phyloP scores from a whole-genome alignment of 1,140 invertebrate genomes.

The Aphelenchoides besseyi region DNA sequence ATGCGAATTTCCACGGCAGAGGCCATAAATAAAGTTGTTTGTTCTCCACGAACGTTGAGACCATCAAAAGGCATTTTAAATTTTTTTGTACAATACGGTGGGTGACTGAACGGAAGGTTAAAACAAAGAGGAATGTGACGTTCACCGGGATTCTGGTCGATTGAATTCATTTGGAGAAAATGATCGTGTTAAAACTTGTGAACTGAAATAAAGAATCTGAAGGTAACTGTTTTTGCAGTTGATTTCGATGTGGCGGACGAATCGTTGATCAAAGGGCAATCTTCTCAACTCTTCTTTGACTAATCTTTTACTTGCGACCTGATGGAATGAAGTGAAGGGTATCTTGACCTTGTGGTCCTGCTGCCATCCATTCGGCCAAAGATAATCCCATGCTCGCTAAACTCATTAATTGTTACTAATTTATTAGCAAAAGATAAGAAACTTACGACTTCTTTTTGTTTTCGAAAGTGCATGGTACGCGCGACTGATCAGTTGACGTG shows the following conservation, averaged over 20 bases:
- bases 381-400: constrained; percentile 50
- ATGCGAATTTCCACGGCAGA: neutral
- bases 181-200: neutral
- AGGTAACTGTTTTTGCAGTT: neutral
- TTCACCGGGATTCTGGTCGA: neutral
- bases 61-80: neutral
- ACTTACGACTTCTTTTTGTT: constrained; percentile 47
- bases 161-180: neutral
- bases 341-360: constrained; percentile 44
- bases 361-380: constrained; percentile 49
- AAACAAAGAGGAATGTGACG: neutral
- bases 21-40: neutral
- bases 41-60: neutral
- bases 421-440: constrained; percentile 3
- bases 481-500: constrained; percentile 28
- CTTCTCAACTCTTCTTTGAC: neutral
- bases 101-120: no score
- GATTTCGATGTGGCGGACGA: no score
- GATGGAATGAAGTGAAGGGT: constrained; percentile 50
- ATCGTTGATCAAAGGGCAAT: neutral
- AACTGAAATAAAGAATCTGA: neutral
- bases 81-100: neutral
- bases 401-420: neutral
- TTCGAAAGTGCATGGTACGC: constrained; percentile 39
- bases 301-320: constrained; percentile 27